Evolutionary conservation across 1,140 invertebrate genomes (phyloP).

Genomic region (Drosophila micromelanica): DNA sequence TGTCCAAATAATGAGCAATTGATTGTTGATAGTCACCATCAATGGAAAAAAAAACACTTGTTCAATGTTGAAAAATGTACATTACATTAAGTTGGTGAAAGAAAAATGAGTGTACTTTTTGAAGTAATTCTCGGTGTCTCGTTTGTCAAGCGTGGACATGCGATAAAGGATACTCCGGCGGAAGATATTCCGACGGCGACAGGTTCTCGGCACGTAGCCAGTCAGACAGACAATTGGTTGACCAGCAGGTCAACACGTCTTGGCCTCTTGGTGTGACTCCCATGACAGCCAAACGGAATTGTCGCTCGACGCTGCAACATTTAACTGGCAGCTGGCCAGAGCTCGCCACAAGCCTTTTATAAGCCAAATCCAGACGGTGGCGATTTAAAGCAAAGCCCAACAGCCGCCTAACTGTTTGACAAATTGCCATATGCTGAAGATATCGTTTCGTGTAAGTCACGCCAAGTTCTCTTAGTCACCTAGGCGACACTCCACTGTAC

Average conservation of each 20-base stretch:
- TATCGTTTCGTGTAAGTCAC: constrained; percentile 15
- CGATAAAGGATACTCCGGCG: constrained; percentile 35
- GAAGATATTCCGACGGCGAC: constrained; percentile 32
- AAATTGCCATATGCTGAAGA: constrained; percentile 34
- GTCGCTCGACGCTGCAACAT: constrained; percentile 31
- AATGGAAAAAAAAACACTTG: constrained; percentile 22
- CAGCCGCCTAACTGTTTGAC: constrained; percentile 8
- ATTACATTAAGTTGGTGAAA: background rate
- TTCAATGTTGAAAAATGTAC: constrained; percentile 4
- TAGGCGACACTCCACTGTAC: background rate
- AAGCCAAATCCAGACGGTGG: constrained; percentile 34
- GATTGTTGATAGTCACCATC: background rate
- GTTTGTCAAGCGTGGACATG: constrained; percentile 38
- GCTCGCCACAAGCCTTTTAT: constrained; percentile 29
- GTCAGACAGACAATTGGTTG: constrained; percentile 3
- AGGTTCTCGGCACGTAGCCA: constrained; percentile 51
- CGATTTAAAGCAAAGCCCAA: constrained; percentile 15
- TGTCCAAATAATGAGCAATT: background rate
- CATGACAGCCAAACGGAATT: constrained; percentile 39
- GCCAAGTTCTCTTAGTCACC: constrained; percentile 1
- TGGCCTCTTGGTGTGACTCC: constrained; percentile 30
- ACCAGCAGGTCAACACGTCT: constrained; percentile 30
- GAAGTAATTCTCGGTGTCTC: constrained; percentile 17
- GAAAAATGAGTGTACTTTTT: constrained; percentile 11
- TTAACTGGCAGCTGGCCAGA: constrained; percentile 48